Conservation (phyloP, 2,797 vertebrate species). For the Tadarida brasiliensis region DNA sequence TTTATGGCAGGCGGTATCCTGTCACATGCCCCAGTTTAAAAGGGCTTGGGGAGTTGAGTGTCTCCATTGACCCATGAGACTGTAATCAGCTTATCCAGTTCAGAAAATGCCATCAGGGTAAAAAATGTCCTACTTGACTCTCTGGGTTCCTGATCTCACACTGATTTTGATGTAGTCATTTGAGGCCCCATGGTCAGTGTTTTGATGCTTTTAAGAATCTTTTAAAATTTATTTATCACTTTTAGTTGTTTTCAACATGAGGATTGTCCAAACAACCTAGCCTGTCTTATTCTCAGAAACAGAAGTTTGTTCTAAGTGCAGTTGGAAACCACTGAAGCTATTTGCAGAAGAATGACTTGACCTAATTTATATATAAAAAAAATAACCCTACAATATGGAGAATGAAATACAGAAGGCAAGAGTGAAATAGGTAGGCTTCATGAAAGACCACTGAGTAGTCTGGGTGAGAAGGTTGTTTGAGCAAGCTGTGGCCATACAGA, state of each 20-base stretch:
- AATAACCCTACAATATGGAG: neutral
- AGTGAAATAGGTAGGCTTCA: neutral
- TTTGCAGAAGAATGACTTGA: neutral
- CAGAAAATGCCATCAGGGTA: neutral
- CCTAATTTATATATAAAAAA: neutral
- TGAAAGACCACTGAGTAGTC: neutral
- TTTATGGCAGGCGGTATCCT: neutral
- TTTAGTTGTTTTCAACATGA: neutral
- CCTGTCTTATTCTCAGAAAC: constrained; percentile 31
- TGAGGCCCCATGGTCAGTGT: neutral
- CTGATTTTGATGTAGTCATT: constrained; percentile 30
- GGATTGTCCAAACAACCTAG: neutral
- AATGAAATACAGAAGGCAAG: neutral
- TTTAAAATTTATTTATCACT: neutral
- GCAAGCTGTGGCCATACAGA: neutral
- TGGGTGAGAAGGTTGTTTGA: neutral
- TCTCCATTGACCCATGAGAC: neutral
- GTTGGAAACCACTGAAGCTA: neutral
- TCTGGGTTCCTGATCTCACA: neutral
- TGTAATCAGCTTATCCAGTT: neutral
- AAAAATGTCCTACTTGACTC: neutral
- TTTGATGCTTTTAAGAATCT: constrained; percentile 23
- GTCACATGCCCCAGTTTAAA: neutral
- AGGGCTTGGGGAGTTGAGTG: neutral
- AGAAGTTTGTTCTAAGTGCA: constrained; percentile 2